Conservation (phyloP, 2,888 invertebrate species). For the Melangyna quadrimaculata region DNA sequence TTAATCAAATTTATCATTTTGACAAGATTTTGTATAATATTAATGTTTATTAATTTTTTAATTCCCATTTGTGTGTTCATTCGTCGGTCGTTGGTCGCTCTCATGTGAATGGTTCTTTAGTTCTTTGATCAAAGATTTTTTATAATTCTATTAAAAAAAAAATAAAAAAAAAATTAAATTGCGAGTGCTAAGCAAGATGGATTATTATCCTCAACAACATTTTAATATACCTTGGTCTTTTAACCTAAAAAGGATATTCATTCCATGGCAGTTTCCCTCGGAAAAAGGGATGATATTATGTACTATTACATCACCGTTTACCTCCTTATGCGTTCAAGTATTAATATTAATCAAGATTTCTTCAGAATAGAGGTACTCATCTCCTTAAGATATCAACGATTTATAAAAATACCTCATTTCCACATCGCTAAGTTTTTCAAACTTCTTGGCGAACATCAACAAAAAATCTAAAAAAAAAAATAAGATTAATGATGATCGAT, state of each 20-base stretch:
- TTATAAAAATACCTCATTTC: not conserved
- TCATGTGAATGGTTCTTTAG: no score
- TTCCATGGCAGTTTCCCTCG: not conserved
- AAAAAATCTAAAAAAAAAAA: constrained; percentile 6
- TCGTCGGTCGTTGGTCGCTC: no score
- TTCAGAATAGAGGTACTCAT: no score
- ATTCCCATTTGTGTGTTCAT: no score
- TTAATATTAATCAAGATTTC: constrained; percentile 18
- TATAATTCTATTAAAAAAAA: no score
- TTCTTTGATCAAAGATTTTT: no score
- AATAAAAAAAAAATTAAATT: no score
- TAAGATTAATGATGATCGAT: constrained; percentile 68
- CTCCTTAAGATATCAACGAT: not conserved
- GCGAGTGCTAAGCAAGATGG: no score
- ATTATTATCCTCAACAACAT: no score
- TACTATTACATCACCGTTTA: not conserved
- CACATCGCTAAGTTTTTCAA: constrained; percentile 34
- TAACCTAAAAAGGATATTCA: not conserved
- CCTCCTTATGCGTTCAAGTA: not conserved
- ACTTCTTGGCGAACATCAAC: not conserved
- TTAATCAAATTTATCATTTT: no score
- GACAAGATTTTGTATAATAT: no score
- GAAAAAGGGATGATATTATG: not conserved
- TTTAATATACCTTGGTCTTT: not conserved
- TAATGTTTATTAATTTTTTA: no score